These are phyloP conservation scores for Strix uralensis DNA, from an alignment of 2,113 vertebrate genomes.

Conservation along the genomic window DNA sequence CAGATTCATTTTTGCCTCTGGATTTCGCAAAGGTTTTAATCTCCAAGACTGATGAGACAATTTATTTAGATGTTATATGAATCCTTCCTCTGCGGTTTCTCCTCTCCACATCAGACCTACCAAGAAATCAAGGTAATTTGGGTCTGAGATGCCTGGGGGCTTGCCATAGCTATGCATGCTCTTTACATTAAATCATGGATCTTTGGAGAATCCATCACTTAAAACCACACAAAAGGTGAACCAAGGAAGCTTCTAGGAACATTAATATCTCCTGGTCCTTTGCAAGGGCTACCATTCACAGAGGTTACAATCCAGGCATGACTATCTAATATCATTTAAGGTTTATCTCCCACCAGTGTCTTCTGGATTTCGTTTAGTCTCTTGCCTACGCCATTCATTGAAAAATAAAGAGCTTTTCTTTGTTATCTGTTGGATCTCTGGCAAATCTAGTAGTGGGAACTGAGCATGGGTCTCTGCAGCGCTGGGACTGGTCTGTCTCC, in stretches of 20 bases:
- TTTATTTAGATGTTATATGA: background rate
- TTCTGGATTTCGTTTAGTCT: background rate
- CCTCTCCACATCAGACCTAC: background rate
- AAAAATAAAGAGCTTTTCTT: background rate
- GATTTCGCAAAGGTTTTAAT: background rate
- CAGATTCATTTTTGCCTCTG: background rate
- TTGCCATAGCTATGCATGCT: background rate
- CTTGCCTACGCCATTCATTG: fast-evolving
- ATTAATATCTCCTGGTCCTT: background rate
- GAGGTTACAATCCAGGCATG: background rate
- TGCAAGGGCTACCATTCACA: background rate
- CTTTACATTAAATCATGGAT: background rate
- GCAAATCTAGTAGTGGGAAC: background rate
- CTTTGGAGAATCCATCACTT: background rate
- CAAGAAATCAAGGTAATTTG: background rate
- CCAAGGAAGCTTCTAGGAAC: background rate
- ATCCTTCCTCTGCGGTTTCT: background rate
- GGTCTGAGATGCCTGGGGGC: background rate
- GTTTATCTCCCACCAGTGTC: background rate
- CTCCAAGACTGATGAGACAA: background rate
- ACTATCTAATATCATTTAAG: background rate
- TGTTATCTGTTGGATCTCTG: background rate
- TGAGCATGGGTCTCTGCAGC: background rate
- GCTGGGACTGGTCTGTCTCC: background rate
- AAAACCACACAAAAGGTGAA: background rate